Evolutionary conservation across 1,140 invertebrate genomes (phyloP).

Genomic region (Rhopalosiphum maidis): DNA sequence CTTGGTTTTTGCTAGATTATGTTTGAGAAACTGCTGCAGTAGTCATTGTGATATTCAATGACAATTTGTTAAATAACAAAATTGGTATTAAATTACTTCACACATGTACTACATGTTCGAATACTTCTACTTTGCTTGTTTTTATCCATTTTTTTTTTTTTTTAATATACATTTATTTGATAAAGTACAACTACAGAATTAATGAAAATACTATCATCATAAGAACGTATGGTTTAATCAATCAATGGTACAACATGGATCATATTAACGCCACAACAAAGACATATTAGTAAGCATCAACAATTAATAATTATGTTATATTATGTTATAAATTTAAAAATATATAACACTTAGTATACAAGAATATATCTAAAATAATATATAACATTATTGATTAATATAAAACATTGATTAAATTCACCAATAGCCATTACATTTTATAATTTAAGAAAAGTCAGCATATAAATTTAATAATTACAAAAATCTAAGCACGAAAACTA

Average conservation of each 20-base stretch:
- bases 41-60: too few relatives aligned
- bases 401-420: background rate
- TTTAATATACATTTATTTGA: too few relatives aligned
- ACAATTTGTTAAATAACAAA: too few relatives aligned
- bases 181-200: background rate
- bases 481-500: background rate
- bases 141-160: background rate
- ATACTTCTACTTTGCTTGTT: background rate
- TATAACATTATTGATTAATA: too few relatives aligned
- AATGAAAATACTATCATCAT: background rate
- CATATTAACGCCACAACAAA: background rate
- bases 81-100: background rate
- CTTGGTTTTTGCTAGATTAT: too few relatives aligned
- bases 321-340: background rate
- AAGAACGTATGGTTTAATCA: background rate
- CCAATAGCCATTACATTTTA: background rate
- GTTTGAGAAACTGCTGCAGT: too few relatives aligned
- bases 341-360: background rate
- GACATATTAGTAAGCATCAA: background rate
- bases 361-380: background rate
- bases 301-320: background rate
- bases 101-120: background rate
- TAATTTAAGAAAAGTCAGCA: background rate
- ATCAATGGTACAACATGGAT: background rate
- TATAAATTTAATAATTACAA: too few relatives aligned